phyloP scores from a whole-genome alignment of 2,888 invertebrate genomes.

The Pyrrhia umbra region DNA sequence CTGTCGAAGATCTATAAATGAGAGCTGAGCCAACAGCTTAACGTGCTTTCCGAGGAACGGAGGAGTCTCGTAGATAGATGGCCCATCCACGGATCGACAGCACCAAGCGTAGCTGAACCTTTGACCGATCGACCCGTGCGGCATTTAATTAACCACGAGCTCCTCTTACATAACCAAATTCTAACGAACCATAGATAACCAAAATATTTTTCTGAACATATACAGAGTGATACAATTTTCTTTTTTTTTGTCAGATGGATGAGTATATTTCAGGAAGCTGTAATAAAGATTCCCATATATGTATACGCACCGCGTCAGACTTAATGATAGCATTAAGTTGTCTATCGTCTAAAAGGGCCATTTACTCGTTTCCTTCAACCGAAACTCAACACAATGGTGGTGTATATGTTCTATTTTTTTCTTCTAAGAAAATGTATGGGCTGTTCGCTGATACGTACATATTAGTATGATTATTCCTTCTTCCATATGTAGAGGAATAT shows the following conservation, averaged over 20 bases:
- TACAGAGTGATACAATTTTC: constrained; percentile 9
- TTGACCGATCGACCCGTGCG: no score
- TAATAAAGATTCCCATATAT: constrained; percentile 46
- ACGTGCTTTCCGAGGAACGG: no score
- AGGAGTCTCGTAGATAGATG: no score
- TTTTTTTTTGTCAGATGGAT: constrained; percentile 15
- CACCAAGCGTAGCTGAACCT: no score
- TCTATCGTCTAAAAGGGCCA: constrained; percentile 56
- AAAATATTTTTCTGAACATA: neutral
- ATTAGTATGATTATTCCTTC: constrained; percentile 20
- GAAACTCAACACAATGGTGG: constrained; percentile 38
- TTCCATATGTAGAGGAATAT: constrained; percentile 14
- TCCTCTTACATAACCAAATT: no score
- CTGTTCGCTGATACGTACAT: constrained; percentile 19
- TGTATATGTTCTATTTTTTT: constrained; percentile 21
- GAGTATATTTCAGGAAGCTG: constrained; percentile 23
- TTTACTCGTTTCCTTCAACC: constrained; percentile 53
- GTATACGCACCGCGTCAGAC: constrained; percentile 33
- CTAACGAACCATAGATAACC: neutral
- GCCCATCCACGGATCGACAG: no score
- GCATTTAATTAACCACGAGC: no score
- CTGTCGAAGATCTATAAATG: no score
- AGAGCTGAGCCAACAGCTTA: no score
- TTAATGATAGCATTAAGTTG: constrained; percentile 57
- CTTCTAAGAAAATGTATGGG: constrained; percentile 19